Evolutionary conservation across 2,797 vertebrate species (phyloP).

Genomic region (Aselliscus stoliczkanus): DNA sequence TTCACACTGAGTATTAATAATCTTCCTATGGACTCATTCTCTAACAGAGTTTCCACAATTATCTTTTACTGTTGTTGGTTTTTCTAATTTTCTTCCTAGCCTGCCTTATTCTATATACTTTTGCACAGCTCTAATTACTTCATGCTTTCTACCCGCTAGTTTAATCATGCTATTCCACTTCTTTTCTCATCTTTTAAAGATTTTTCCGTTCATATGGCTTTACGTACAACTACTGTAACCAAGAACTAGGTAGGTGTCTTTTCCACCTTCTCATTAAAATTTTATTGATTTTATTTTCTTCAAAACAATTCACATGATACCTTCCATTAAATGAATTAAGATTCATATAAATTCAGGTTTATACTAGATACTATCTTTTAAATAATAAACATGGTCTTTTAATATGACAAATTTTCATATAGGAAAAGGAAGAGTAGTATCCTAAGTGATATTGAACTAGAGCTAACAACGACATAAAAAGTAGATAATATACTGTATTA

Average conservation of each 20-base stretch:
- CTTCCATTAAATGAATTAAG: background rate
- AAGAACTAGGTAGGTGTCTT: background rate
- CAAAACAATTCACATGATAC: background rate
- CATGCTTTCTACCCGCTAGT: background rate
- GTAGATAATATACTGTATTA: background rate
- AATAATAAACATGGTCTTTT: slow-evolving; percentile 1
- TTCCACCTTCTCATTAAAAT: background rate
- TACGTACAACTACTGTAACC: background rate
- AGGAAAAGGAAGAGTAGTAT: background rate
- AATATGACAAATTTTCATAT: background rate
- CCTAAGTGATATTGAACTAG: background rate
- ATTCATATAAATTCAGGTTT: background rate
- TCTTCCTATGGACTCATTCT: background rate
- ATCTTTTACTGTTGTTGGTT: background rate
- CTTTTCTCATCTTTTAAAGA: background rate
- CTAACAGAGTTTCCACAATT: background rate
- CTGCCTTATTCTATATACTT: background rate
- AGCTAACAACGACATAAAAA: background rate
- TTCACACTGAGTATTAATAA: background rate
- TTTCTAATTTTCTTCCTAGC: background rate
- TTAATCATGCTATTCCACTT: background rate
- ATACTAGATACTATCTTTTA: background rate
- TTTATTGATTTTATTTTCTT: background rate
- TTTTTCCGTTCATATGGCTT: background rate
- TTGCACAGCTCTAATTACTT: background rate